Percentiles rank a stretch among this genome's conserved stretches.
phyloP scores from a whole-genome alignment of 1,140 invertebrate genomes.

The Cryptotermes secundus region DNA sequence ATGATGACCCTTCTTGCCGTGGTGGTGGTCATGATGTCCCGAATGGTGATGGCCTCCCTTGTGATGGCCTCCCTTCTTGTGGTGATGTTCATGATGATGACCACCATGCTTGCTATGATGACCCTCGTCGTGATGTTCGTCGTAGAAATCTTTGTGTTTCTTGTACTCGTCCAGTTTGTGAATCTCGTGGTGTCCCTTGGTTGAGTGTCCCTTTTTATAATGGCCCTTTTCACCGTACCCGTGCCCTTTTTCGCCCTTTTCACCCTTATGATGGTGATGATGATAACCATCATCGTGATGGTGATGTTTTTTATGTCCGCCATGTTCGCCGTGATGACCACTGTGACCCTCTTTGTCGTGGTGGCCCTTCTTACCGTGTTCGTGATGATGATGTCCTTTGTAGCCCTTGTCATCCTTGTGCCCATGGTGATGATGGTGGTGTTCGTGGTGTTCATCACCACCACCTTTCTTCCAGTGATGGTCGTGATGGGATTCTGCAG shows the following conservation, averaged over 20 bases:
- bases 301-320: constrained; percentile 65
- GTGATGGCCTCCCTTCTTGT: constrained; percentile 70
- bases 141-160: constrained; percentile 69
- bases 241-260: constrained; percentile 40
- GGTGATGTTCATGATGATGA: constrained; percentile 59
- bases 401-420: constrained; percentile 58
- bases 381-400: constrained; percentile 60
- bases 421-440: constrained; percentile 57
- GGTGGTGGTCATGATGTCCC: constrained; percentile 61
- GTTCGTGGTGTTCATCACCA: constrained; percentile 57
- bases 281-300: constrained; percentile 35
- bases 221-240: constrained; percentile 61
- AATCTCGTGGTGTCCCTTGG: constrained; percentile 64
- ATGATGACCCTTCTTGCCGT: constrained; percentile 61
- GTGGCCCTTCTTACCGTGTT: constrained; percentile 65
- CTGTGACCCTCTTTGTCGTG: constrained; percentile 65
- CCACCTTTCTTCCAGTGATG: constrained; percentile 54
- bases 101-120: constrained; percentile 62
- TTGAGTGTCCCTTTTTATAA: constrained; percentile 64
- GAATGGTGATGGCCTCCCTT: constrained; percentile 71
- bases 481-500: constrained; percentile 38
- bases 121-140: constrained; percentile 62
- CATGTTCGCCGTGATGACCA: constrained; percentile 65
- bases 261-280: constrained; percentile 35
- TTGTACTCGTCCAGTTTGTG: constrained; percentile 71